These are phyloP conservation scores for Pipra filicauda DNA, from an alignment of 2,113 vertebrate genomes.

Conservation along the genomic window DNA sequence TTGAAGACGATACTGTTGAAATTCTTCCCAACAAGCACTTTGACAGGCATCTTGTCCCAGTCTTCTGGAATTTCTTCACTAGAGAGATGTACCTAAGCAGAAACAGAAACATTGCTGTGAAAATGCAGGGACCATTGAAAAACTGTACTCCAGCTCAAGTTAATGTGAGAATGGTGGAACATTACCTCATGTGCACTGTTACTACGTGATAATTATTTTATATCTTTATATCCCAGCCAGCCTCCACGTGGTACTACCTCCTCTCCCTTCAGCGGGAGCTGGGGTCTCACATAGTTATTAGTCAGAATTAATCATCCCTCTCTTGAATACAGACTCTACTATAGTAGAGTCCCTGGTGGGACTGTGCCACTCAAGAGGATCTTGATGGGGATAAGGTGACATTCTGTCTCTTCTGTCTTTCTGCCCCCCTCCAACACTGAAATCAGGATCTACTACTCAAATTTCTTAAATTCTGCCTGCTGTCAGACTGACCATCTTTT, in stretches of 20 bases:
- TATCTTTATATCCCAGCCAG: neutral
- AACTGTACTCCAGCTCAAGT: neutral
- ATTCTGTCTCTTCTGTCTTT: neutral
- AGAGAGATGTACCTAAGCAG: constrained; percentile 79
- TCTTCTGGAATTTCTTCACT: constrained; percentile 86
- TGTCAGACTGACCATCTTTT: neutral
- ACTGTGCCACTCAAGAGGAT: neutral
- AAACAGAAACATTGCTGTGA: constrained; percentile 19
- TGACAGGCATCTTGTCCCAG: constrained; percentile 87
- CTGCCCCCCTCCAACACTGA: neutral
- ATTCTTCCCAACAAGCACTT: constrained; percentile 87
- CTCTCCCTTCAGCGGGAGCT: neutral
- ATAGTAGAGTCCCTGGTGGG: neutral
- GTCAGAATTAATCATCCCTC: neutral
- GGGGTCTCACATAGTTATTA: neutral
- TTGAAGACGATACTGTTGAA: constrained; percentile 86
- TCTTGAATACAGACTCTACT: neutral
- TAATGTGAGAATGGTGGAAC: neutral
- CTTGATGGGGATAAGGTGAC: neutral
- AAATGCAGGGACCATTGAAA: neutral
- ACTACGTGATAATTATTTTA: neutral
- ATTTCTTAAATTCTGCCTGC: neutral
- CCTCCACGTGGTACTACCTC: neutral
- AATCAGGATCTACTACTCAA: neutral
- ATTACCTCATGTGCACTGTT: neutral